Base-by-base conservation (phyloP, 2,113 vertebrate genomes). In the Entelurus aequoreus region DNA sequence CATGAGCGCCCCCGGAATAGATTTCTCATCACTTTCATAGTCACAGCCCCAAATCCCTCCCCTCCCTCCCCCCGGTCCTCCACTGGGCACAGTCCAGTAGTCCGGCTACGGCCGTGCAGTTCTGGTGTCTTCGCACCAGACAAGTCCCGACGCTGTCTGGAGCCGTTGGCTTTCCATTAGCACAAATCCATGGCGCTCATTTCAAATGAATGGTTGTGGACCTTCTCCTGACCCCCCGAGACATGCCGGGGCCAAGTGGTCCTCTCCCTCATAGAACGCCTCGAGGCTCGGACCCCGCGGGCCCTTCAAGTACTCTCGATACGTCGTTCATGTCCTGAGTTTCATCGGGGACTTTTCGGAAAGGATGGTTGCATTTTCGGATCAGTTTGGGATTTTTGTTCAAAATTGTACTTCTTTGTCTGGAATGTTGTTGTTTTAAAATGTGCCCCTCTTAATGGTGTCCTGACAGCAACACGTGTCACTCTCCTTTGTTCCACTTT, bases 131-230 rank as follows among this genome's bases (percentile, higher is more conserved):
- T 77, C 74, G 64, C 63, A 42, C 75, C 81, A 77, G 64, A 28
- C 69, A 48, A 61, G 75, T 74, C 78, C 78, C 81, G 65, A 12
- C 3, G 50, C 79, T 66, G 71, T 84, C 79, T 84, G 76, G 57
- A 82, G 76, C 81, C 80, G 73, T 76, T 82, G 83, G 76, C 76
- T 85, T 83, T 85, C 80, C 74, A 83, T 83, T 86, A 84, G 74
- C 75, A 62, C 85, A 85, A 76, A 88, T 89, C 79, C 71, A 85
- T 85, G 79, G 58, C 57, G n/a, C 76, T 86, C 83, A 86, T 90
- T 86, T 83, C 80, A 88, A 87, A 87, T 89, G 76, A 81, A 88
- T 89, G 82, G 74, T 73, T 66, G 66, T 75, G 75, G 78, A 80
- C 76, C 81, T 70, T 71, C 46, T 28, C n/a, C 63, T 84, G 77